Percentiles rank a stretch among this genome's conserved stretches.
phyloP scores from a whole-genome alignment of 2,797 vertebrate genomes.

The Bovichtus diacanthus region DNA sequence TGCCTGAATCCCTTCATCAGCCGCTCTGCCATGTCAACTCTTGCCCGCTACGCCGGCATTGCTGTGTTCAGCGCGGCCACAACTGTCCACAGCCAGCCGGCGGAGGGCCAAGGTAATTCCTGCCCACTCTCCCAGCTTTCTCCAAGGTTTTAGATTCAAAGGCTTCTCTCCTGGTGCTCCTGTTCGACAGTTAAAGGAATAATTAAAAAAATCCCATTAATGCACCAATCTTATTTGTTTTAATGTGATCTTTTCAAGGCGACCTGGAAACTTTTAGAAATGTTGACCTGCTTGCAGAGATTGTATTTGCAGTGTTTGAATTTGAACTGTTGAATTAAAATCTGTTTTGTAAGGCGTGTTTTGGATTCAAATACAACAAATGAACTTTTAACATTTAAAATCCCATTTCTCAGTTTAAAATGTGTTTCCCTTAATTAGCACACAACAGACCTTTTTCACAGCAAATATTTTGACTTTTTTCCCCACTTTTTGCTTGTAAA shows the following conservation, averaged over 20 bases:
- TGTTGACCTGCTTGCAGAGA: too few relatives aligned
- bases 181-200: neutral
- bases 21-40: slow-evolving; percentile 85
- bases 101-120: slow-evolving; percentile 61
- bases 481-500: too few relatives aligned
- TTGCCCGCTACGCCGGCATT: slow-evolving; percentile 87
- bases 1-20: slow-evolving; percentile 87
- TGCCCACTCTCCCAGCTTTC: neutral
- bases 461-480: too few relatives aligned
- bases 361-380: too few relatives aligned
- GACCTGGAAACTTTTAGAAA: neutral
- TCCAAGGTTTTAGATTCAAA: neutral
- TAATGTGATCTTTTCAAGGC: neutral
- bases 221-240: neutral
- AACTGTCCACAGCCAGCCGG: slow-evolving; percentile 6
- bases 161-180: neutral
- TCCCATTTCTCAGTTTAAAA: neutral
- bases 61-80: slow-evolving; percentile 4
- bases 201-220: neutral
- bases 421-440: too few relatives aligned
- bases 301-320: neutral
- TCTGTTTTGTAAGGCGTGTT: neutral
- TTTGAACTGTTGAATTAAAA: neutral
- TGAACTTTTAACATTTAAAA: neutral
- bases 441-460: too few relatives aligned